These are phyloP conservation scores for Sebastes iracundus DNA, from an alignment of 2,797 vertebrate species.

Conservation along the genomic window DNA sequence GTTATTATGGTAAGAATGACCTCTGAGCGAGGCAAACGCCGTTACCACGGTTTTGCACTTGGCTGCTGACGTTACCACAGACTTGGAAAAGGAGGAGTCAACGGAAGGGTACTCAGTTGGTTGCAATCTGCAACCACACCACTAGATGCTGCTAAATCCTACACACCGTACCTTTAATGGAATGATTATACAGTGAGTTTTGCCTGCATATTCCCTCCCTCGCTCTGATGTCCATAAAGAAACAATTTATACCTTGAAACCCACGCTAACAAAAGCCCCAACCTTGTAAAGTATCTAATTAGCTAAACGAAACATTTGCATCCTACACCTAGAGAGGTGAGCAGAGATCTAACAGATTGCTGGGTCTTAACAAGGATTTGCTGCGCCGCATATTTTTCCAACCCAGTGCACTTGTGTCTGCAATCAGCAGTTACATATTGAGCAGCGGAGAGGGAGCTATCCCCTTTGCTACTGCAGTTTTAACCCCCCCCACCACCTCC, in stretches of 20 bases:
- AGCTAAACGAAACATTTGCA: slow-evolving; percentile 36
- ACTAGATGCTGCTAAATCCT: too few species aligned
- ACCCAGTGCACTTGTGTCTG: slow-evolving; percentile 49
- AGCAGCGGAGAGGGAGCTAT: slow-evolving; percentile 10
- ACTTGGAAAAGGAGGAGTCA: too few species aligned
- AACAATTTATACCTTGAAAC: not conserved
- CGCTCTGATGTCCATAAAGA: not conserved
- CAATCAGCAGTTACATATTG: slow-evolving; percentile 57
- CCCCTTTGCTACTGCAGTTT: slow-evolving; percentile 16
- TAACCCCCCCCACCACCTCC: not conserved
- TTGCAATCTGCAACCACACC: too few species aligned
- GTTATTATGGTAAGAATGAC: too few species aligned
- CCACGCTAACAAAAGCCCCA: not conserved
- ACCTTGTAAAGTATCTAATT: slow-evolving; percentile 17
- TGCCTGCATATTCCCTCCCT: not conserved
- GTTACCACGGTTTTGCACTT: too few species aligned
- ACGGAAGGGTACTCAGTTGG: too few species aligned
- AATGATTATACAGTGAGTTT: not conserved
- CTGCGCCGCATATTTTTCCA: slow-evolving; percentile 53
- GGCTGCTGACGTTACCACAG: too few species aligned
- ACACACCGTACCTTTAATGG: not conserved
- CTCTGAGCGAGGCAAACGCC: too few species aligned
- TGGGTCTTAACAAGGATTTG: slow-evolving; percentile 58
- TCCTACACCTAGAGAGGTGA: slow-evolving; percentile 3
- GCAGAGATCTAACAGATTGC: slow-evolving; percentile 52